These are phyloP conservation scores for Encarsia formosa DNA, from an alignment of 2,888 invertebrate species.

Conservation along the genomic window DNA sequence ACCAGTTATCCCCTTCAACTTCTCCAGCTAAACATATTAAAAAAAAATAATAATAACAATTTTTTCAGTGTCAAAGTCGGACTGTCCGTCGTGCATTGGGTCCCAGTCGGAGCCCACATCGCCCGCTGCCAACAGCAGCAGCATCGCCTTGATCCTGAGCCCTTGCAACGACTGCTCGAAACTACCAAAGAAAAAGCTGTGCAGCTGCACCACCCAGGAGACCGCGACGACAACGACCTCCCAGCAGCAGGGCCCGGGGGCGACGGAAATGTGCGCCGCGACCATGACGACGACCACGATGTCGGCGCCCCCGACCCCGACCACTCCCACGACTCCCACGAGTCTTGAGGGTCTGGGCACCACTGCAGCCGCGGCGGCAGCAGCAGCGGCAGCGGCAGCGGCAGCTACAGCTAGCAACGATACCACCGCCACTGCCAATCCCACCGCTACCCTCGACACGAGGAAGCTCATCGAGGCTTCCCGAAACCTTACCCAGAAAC, in stretches of 20 bases:
- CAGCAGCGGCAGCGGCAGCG: constrained; percentile 27
- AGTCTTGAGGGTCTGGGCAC: constrained; percentile 32
- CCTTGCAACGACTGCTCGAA: constrained; percentile 29
- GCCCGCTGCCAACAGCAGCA: constrained; percentile 1
- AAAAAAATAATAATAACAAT: neutral
- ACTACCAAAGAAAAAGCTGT: constrained; percentile 30
- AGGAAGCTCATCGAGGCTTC: constrained; percentile 84
- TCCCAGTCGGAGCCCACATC: neutral
- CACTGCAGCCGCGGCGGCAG: constrained; percentile 33
- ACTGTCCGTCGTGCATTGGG: constrained; percentile 10
- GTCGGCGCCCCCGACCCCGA: constrained; percentile 13
- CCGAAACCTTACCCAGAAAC: constrained; percentile 84
- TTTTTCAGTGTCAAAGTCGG: constrained; percentile 1
- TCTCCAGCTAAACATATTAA: neutral
- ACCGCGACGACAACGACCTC: constrained; percentile 12
- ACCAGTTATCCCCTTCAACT: neutral
- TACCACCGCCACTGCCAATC: constrained; percentile 30
- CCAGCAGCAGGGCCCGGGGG: constrained; percentile 23
- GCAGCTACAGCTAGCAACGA: constrained; percentile 35
- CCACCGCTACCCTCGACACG: constrained; percentile 59
- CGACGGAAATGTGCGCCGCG: constrained; percentile 41
- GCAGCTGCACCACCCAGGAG: constrained; percentile 5
- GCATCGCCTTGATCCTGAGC: constrained; percentile 8
- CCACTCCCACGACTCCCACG: constrained; percentile 43
- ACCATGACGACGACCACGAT: constrained; percentile 33